A percentile compares a stretch with the other conserved stretches of the same genome.
These are phyloP conservation scores for Toxotes jaculatrix DNA, from an alignment of 2,113 vertebrate genomes.

Conservation along the genomic window DNA sequence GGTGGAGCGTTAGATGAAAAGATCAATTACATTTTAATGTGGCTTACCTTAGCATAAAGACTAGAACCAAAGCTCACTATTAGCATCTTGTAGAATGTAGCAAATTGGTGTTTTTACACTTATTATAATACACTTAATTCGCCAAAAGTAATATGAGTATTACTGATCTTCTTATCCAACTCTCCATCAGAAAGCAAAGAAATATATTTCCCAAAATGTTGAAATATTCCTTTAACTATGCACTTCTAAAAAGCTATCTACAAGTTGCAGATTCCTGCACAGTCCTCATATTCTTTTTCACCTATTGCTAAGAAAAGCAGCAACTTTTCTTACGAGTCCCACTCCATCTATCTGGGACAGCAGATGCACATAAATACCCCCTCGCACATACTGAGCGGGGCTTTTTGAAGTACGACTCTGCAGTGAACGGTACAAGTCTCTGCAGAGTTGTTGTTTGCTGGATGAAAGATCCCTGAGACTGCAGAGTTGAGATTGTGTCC, in stretches of 20 bases:
- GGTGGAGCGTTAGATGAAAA: neutral
- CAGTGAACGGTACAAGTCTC: slow-evolving; percentile 58
- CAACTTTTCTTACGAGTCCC: slow-evolving; percentile 33
- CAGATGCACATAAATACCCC: slow-evolving; percentile 48
- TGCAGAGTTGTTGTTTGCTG: slow-evolving; percentile 66
- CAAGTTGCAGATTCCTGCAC: slow-evolving; percentile 9
- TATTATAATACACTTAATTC: neutral
- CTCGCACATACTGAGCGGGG: slow-evolving; percentile 39
- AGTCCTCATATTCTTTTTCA: slow-evolving; percentile 17
- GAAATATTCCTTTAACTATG: neutral
- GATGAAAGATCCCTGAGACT: slow-evolving; percentile 74
- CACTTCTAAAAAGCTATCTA: neutral
- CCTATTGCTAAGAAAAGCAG: slow-evolving; percentile 28
- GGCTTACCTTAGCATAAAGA: neutral
- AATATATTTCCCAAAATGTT: neutral
- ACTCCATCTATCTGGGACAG: slow-evolving; percentile 59
- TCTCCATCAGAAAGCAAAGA: neutral
- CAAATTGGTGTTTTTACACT: neutral
- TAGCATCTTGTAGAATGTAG: neutral
- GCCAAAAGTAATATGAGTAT: too few relatives aligned
- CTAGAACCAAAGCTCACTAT: neutral
- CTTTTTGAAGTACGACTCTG: slow-evolving; percentile 70
- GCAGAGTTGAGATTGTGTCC: slow-evolving; percentile 60
- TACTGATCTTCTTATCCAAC: slow-evolving; percentile 5
- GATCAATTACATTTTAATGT: neutral